Base-by-base conservation (phyloP, 2,888 invertebrate genomes). In the Coenonympha arcania region DNA sequence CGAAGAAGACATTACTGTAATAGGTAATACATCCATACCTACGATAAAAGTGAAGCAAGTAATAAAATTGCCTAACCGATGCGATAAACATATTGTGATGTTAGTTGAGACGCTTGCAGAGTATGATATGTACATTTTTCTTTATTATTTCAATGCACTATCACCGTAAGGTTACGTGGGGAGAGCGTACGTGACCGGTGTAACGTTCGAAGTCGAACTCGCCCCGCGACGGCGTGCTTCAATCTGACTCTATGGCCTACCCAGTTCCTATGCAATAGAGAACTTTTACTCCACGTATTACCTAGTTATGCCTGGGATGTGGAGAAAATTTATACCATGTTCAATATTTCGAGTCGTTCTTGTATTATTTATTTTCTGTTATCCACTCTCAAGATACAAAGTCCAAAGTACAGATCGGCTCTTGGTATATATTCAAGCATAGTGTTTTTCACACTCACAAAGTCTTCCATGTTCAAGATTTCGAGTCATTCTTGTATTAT, bases 171-270 rank as follows among this genome's bases (percentile, higher is more conserved):
- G 24, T 37, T 33, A 20, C 18, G 59, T 46, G 58, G 59, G 57
- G 55, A 43, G 48, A 47, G 63, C 49, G 50, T 64, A 65, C 64
- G 64, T 64, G 66, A 66, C 62, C 54, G 33, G 22, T 52, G 59
- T 52, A 56, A 52, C 63, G 62, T 63, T 54, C 47, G 40, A 47
- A 37, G 22, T 22, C 22, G 37, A 39, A 37, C 37, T 37, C 15
- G 13, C 11, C 2, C n/a, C n/a, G n/a, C 6, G 2, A 20, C 20
- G 13, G 22, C 6, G 3, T 37, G 1, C 4, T 16, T 15, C 16
- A 36, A 31, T 1, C 5, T 36, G 4, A 5, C 2, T 9, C 4
- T 11, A 36, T 9, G 16, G 33, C 16, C 9, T 4, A 6, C 4
- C 9, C 6, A 6, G 9, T 24, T 24, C n/a, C n/a, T n/a, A n/a